phyloP scores from a whole-genome alignment of 2,113 vertebrate genomes.

The Gopherus evgoodei region DNA sequence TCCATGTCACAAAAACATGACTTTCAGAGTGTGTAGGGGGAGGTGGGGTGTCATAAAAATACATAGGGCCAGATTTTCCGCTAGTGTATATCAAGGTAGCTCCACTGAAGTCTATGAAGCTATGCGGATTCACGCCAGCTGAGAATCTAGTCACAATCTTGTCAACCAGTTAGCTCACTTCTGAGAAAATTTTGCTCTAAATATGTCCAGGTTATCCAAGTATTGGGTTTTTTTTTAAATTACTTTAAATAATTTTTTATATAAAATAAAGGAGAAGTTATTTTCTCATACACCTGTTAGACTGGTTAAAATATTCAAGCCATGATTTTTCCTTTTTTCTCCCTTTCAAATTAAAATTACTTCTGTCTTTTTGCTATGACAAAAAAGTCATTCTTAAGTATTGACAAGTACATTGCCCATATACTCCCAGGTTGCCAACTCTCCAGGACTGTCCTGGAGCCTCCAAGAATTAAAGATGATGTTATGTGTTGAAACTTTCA shows the following conservation, averaged over 20 bases:
- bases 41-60: not conserved
- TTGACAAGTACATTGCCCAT: not conserved
- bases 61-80: not conserved
- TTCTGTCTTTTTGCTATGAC: not conserved
- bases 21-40: not conserved
- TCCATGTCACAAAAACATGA: accelerated
- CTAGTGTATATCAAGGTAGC: not conserved
- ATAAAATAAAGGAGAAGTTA: not conserved
- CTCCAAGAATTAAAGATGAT: too few relatives aligned
- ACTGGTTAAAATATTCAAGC: not conserved
- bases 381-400: too few relatives aligned
- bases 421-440: too few relatives aligned
- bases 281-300: not conserved
- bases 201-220: not conserved
- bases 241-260: not conserved
- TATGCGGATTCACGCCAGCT: not conserved
- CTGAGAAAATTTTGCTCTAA: not conserved
- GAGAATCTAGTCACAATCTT: not conserved
- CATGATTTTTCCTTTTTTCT: not conserved
- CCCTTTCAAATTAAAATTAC: not conserved
- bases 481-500: too few relatives aligned
- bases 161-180: not conserved
- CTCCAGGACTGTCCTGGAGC: too few relatives aligned
- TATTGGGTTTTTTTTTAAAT: not conserved
- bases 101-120: not conserved